These are phyloP conservation scores for Octopus bimaculoides DNA, from an alignment of 1,140 invertebrate genomes.

Conservation along the genomic window DNA sequence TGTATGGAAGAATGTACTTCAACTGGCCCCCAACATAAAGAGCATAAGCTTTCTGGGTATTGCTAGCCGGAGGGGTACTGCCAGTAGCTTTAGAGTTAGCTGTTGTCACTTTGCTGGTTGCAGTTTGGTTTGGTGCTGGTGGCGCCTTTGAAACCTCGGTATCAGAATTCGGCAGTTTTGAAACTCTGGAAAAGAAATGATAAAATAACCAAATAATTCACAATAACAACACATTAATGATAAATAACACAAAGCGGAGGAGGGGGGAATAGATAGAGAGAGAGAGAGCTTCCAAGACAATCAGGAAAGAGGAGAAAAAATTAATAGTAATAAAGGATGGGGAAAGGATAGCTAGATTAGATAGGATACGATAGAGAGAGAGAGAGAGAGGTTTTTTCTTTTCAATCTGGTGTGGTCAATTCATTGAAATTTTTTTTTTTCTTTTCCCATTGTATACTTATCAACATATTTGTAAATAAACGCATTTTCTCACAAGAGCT, in stretches of 20 bases:
- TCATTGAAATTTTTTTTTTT: too few relatives aligned
- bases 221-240: background rate
- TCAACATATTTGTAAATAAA: too few relatives aligned
- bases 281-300: too few relatives aligned
- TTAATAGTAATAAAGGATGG: too few relatives aligned
- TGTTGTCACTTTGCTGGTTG: background rate
- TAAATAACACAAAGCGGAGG: background rate
- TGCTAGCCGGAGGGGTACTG: background rate
- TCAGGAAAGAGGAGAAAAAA: too few relatives aligned
- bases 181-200: background rate
- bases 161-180: background rate
- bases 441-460: too few relatives aligned
- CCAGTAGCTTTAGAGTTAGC: background rate
- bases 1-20: conserved; percentile 1
- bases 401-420: too few relatives aligned
- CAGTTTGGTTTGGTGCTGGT: background rate
- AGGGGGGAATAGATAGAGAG: too few relatives aligned
- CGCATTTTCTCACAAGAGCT: too few relatives aligned
- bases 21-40: background rate
- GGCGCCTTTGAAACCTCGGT: background rate
- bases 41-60: background rate
- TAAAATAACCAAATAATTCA: background rate
- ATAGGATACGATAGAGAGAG: too few relatives aligned
- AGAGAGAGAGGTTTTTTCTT: too few relatives aligned
- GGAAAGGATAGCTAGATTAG: too few relatives aligned